Conservation (phyloP, 1,140 invertebrate genomes). For the Scaptomyza montana region DNA sequence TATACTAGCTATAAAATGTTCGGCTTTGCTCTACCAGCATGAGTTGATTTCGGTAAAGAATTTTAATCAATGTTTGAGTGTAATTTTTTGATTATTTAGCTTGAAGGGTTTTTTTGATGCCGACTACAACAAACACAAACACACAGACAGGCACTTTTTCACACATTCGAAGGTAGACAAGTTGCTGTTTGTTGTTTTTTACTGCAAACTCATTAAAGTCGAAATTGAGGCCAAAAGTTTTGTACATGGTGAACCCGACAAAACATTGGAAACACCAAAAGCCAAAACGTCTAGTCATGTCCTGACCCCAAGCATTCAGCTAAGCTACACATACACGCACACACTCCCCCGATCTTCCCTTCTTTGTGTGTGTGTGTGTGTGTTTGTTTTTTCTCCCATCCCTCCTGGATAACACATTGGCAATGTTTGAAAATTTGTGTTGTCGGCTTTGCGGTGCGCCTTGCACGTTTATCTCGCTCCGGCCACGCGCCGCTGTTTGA, state of each 20-base stretch:
- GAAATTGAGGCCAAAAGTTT: constrained; percentile 31
- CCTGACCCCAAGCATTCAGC: constrained; percentile 9
- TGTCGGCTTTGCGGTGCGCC: constrained; percentile 75
- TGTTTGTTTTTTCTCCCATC: background rate
- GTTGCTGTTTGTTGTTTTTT: constrained; percentile 18
- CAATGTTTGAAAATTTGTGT: constrained; percentile 62
- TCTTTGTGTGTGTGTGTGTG: background rate
- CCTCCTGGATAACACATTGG: constrained; percentile 1
- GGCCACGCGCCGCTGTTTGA: constrained; percentile 69
- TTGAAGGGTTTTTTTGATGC: background rate
- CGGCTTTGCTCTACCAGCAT: no score
- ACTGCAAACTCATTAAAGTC: constrained; percentile 28
- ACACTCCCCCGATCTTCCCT: background rate
- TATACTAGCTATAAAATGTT: no score
- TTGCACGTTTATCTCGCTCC: constrained; percentile 73
- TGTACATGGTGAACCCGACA: constrained; percentile 14
- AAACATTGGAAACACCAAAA: background rate
- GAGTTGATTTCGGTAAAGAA: no score
- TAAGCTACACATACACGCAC: background rate
- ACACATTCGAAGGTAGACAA: background rate
- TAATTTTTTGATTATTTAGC: background rate
- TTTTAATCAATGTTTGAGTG: background rate
- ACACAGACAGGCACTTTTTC: background rate
- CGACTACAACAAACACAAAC: background rate
- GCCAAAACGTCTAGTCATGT: background rate